Percentiles rank a stretch among this genome's conserved stretches.
Conservation (phyloP, 2,797 vertebrate species). For the Siniperca obscura region DNA sequence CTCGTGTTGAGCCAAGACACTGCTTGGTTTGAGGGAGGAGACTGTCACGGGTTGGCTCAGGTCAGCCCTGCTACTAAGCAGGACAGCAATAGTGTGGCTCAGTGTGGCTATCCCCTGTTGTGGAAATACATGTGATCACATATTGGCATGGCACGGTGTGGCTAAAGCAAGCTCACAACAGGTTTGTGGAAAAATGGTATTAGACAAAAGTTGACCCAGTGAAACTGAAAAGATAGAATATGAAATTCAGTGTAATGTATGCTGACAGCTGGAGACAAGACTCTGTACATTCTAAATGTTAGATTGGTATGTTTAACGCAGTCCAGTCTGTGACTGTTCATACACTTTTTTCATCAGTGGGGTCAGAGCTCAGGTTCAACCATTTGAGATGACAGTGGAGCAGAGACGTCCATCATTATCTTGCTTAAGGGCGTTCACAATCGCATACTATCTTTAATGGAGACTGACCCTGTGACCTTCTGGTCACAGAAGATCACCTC, state of each 20-base stretch:
- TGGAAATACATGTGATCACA: constrained; percentile 14
- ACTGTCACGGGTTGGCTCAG: background rate
- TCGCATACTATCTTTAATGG: constrained; percentile 13
- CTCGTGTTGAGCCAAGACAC: background rate
- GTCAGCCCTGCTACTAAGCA: background rate
- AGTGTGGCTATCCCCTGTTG: background rate
- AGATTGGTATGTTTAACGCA: constrained; percentile 48
- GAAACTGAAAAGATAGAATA: constrained; percentile 20
- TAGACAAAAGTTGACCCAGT: background rate
- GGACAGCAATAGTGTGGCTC: background rate
- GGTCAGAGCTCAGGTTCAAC: constrained; percentile 42
- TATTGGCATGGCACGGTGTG: background rate
- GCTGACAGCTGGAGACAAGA: constrained; percentile 17
- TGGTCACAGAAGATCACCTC: constrained; percentile 11
- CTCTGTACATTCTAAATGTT: constrained; percentile 33
- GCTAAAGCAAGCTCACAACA: background rate
- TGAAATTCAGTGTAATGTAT: constrained; percentile 13
- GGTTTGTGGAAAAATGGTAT: constrained; percentile 4
- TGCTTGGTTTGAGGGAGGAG: background rate
- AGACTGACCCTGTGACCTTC: constrained; percentile 31
- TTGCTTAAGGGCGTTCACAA: constrained; percentile 2
- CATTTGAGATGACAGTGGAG: constrained; percentile 16
- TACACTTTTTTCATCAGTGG: constrained; percentile 35
- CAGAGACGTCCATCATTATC: constrained; percentile 41
- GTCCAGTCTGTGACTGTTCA: constrained; percentile 21